phyloP scores from a whole-genome alignment of 2,797 vertebrate species.

The Pseudochirops corinnae region DNA sequence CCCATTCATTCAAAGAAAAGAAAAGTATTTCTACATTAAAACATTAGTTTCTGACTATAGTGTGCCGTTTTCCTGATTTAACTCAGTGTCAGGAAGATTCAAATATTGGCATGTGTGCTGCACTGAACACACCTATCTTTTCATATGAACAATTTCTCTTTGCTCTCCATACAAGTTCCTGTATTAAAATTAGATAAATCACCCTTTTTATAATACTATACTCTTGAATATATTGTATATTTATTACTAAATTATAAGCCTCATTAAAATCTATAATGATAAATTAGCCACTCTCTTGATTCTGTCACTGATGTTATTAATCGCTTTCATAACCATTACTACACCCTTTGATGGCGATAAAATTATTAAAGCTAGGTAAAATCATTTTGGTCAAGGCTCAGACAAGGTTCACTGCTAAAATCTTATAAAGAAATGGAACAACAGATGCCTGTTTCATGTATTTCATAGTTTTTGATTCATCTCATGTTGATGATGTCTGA shows the following conservation, averaged over 20 bases:
- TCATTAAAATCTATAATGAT: constrained; percentile 83
- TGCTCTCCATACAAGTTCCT: constrained; percentile 58
- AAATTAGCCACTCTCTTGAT: constrained; percentile 81
- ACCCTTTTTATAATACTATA: constrained; percentile 69
- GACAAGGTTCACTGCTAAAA: constrained; percentile 20
- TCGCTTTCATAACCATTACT: constrained; percentile 78
- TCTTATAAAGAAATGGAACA: background rate
- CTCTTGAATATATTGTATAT: constrained; percentile 77
- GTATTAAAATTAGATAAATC: constrained; percentile 78
- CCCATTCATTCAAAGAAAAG: constrained; percentile 32
- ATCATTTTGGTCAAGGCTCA: constrained; percentile 68
- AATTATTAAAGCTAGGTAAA: constrained; percentile 82
- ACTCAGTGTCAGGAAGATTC: constrained; percentile 30
- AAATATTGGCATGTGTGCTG: background rate
- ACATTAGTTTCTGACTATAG: background rate
- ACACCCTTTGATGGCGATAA: constrained; percentile 71
- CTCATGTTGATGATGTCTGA: constrained; percentile 11
- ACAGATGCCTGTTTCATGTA: background rate
- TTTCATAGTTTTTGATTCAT: constrained; percentile 44
- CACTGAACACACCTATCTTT: constrained; percentile 55
- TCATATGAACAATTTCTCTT: constrained; percentile 46
- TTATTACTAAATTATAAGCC: constrained; percentile 80
- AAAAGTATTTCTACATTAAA: constrained; percentile 29
- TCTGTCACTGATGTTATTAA: constrained; percentile 80
- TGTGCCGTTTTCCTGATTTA: background rate